These are phyloP conservation scores for Drosophila algonquin DNA, from an alignment of 2,888 invertebrate species.

Conservation along the genomic window DNA sequence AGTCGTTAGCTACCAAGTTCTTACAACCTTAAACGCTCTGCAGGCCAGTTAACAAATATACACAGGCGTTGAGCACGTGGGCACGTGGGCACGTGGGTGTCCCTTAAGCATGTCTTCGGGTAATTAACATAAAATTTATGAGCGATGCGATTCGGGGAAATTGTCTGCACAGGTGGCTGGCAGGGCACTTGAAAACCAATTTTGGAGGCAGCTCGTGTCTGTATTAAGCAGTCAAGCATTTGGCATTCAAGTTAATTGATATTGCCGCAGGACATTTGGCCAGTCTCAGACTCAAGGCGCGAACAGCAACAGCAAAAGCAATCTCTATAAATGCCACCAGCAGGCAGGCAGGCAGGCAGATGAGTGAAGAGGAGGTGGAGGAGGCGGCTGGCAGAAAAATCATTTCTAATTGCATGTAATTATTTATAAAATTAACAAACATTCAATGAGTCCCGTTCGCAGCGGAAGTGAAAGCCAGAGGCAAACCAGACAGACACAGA, in stretches of 20 bases:
- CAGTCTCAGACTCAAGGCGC: constrained; percentile 6
- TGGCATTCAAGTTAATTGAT: constrained; percentile 68
- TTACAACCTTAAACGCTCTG: background rate
- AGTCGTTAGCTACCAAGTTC: background rate
- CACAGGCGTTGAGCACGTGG: too few species aligned
- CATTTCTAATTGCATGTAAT: constrained; percentile 61
- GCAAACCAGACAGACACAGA: constrained; percentile 14
- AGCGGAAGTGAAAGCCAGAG: constrained; percentile 43
- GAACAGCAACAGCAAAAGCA: constrained; percentile 4
- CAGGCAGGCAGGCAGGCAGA: background rate
- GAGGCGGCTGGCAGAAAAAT: constrained; percentile 18
- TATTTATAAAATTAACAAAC: constrained; percentile 58
- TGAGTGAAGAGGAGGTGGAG: background rate
- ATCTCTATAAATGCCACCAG: background rate
- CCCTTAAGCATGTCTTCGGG: constrained; percentile 36
- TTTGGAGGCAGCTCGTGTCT: constrained; percentile 45
- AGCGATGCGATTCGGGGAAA: constrained; percentile 58
- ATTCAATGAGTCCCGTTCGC: constrained; percentile 31
- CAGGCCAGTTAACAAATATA: background rate
- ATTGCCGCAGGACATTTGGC: constrained; percentile 46
- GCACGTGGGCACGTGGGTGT: background rate
- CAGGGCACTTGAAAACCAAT: constrained; percentile 44
- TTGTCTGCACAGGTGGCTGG: constrained; percentile 54
- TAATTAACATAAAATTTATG: constrained; percentile 75
- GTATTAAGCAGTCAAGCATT: constrained; percentile 14